phyloP scores from a whole-genome alignment of 1,140 invertebrate species.

The Riptortus pedestris region DNA sequence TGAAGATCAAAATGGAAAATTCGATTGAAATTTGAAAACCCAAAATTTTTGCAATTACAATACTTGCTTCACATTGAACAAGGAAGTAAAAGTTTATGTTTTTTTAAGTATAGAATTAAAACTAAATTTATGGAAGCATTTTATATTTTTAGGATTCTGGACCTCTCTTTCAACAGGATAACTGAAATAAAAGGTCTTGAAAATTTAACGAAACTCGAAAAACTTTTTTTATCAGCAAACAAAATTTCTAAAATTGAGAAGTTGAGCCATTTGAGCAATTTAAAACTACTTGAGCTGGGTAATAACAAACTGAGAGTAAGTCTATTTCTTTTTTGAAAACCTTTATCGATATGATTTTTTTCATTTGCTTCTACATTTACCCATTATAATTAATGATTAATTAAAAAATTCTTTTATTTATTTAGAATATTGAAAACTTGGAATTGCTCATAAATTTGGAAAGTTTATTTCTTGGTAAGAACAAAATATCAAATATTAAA shows the following conservation, averaged over 20 bases:
- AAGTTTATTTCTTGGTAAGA: slow-evolving; percentile 84
- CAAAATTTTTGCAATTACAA: no score
- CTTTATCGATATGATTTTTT: neutral
- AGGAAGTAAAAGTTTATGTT: no score
- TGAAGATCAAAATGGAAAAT: no score
- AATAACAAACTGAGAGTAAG: slow-evolving; percentile 81
- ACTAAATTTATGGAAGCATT: no score
- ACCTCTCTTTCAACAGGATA: slow-evolving; percentile 96
- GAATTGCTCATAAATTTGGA: slow-evolving; percentile 53
- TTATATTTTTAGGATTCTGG: slow-evolving; percentile 58
- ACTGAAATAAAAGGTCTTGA: slow-evolving; percentile 78
- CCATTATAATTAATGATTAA: neutral
- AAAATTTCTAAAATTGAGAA: slow-evolving; percentile 89
- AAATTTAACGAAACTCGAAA: slow-evolving; percentile 68
- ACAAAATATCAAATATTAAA: slow-evolving; percentile 86
- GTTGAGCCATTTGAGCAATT: slow-evolving; percentile 62
- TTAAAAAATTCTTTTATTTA: neutral
- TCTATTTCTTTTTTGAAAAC: neutral
- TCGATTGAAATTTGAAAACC: no score
- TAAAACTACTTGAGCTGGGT: slow-evolving; percentile 84
- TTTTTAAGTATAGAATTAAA: no score
- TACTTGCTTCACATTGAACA: no score
- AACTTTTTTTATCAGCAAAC: slow-evolving; percentile 87
- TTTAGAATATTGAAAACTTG: slow-evolving; percentile 19
- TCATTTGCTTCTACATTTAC: neutral